These are phyloP conservation scores for Melitaea athalia DNA, from an alignment of 2,888 invertebrate species.

Conservation along the genomic window DNA sequence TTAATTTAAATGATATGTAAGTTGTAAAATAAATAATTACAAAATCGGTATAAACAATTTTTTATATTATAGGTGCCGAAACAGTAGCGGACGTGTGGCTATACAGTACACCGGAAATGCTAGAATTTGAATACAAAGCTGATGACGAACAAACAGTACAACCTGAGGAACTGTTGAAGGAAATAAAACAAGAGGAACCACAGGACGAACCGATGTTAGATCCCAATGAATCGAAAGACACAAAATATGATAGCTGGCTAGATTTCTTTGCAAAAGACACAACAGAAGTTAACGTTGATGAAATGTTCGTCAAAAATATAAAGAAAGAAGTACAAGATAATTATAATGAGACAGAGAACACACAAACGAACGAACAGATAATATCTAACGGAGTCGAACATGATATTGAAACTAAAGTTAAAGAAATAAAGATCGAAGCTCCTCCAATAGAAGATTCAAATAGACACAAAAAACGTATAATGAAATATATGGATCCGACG, in stretches of 20 bases:
- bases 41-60: neutral
- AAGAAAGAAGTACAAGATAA: conserved; percentile 46
- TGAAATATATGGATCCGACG: conserved; percentile 71
- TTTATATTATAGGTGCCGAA: conserved; percentile 85
- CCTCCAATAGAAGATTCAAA: conserved; percentile 52
- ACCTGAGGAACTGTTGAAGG: conserved; percentile 22
- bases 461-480: conserved; percentile 60
- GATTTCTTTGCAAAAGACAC: conserved; percentile 70
- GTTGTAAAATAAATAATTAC: too few relatives aligned
- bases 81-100: conserved; percentile 89
- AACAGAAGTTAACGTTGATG: conserved; percentile 68
- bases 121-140: conserved; percentile 58
- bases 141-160: conserved; percentile 32
- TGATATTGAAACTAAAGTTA: conserved; percentile 12
- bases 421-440: conserved; percentile 38
- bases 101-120: conserved; percentile 75
- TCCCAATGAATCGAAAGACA: conserved; percentile 25
- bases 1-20: too few relatives aligned
- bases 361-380: conserved; percentile 3
- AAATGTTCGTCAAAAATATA: conserved; percentile 69
- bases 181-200: conserved; percentile 37
- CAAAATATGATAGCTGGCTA: conserved; percentile 62
- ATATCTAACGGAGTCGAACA: conserved; percentile 11
- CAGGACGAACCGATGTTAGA: conserved; percentile 33
- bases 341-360: conserved; percentile 7